phyloP scores from a whole-genome alignment of 1,140 invertebrate species.

The Helicoverpa zea region DNA sequence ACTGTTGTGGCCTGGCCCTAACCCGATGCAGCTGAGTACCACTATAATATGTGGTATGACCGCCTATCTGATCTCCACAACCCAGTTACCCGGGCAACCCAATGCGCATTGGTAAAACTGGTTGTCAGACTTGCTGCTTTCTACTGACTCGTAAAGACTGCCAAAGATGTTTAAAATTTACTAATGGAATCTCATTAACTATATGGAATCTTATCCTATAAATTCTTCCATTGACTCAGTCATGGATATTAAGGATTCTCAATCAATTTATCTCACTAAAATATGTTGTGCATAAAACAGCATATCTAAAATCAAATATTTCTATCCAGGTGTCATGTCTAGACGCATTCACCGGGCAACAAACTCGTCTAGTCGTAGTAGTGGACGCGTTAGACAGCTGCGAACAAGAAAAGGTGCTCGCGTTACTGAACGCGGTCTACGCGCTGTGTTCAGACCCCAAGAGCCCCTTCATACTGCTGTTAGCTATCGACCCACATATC shows the following conservation, averaged over 20 bases:
- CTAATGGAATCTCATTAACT: too few relatives aligned
- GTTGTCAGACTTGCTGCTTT: too few relatives aligned
- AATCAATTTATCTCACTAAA: too few relatives aligned
- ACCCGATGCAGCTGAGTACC: too few relatives aligned
- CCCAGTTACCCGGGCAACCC: too few relatives aligned
- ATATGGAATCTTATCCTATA: background rate
- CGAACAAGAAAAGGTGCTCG: conserved; percentile 98
- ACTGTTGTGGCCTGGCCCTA: too few relatives aligned
- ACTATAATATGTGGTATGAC: too few relatives aligned
- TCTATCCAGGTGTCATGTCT: conserved; percentile 90
- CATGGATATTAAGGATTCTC: too few relatives aligned
- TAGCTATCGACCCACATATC: conserved; percentile 98
- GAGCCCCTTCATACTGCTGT: conserved; percentile 96
- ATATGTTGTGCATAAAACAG: too few relatives aligned
- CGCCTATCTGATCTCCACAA: too few relatives aligned
- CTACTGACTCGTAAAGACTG: too few relatives aligned
- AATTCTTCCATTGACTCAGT: background rate
- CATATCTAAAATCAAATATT: background rate
- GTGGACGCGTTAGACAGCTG: conserved; percentile 99
- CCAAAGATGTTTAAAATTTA: background rate
- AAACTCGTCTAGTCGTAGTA: conserved; percentile 97
- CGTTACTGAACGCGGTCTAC: conserved; percentile 97
- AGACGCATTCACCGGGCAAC: conserved; percentile 96
- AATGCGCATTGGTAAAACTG: too few relatives aligned
- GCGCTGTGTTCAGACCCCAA: conserved; percentile 96